Evolutionary conservation across 2,888 invertebrate species (phyloP).

Genomic region (Epinotia demarniana): DNA sequence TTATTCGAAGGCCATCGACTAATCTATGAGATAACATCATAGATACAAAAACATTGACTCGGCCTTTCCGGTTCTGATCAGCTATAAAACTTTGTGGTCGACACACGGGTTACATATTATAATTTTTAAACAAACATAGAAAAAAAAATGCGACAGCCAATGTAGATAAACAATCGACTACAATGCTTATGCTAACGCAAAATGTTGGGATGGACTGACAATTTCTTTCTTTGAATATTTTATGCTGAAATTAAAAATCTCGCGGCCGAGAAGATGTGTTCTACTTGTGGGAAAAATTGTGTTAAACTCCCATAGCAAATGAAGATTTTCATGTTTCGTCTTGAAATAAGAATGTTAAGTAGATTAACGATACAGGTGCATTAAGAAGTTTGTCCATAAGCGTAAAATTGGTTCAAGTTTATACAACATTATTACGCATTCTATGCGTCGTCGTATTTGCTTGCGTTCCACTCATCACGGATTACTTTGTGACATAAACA

Average conservation of each 20-base stretch:
- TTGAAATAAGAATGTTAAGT: constrained; percentile 34
- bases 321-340: constrained; percentile 20
- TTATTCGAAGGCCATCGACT: constrained; percentile 32
- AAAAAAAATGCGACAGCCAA: neutral
- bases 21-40: constrained; percentile 36
- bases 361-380: constrained; percentile 38
- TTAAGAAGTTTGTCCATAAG: constrained; percentile 24
- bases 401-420: constrained; percentile 21
- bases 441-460: neutral
- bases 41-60: constrained; percentile 1
- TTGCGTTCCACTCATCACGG: neutral
- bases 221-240: neutral
- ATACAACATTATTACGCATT: constrained; percentile 15
- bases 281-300: neutral
- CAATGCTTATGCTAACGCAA: no score
- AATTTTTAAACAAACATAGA: neutral
- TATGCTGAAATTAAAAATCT: neutral
- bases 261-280: neutral
- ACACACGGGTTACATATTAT: neutral
- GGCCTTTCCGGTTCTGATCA: constrained; percentile 25
- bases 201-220: no score
- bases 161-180: no score
- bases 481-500: constrained; percentile 17
- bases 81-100: constrained; percentile 11
- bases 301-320: constrained; percentile 23